Evolutionary conservation across 1,140 invertebrate species (phyloP), one percentile per base, ranked within the genome.

Genomic region (Dinoponera quadriceps): DNA sequence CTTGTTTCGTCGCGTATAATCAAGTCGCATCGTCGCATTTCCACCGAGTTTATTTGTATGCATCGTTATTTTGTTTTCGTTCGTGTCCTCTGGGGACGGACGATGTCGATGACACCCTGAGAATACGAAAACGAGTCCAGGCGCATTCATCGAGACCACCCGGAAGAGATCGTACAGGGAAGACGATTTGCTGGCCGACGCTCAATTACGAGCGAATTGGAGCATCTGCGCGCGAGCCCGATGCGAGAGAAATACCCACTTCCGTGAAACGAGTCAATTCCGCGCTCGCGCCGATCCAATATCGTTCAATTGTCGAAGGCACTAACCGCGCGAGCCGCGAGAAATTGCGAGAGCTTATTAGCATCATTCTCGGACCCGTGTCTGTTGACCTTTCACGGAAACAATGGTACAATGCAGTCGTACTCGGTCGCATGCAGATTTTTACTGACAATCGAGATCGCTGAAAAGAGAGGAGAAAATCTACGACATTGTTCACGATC

Each of bases 201-300:
- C 25, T 86, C 84, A 86, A 87, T 88, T 84, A 75, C 74, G 60
- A n/a, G 74, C 44, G 75, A 87, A 87, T 87, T 88, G 74, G 57
- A 72, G 55, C 85, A 54, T 83, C 80, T 57, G 69, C 48, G 69
- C 85, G 51, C 82, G 57, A 27, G 38, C 55, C 48, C 38, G 75
- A 9, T 18, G 59, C 49, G n/a, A 77, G 38, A 72, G 80, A 78
- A 87, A 82, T 84, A 72, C 48, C 54, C 82, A 74, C 74, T 88
- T 88, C 85, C 85, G 83, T 65, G 82, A 84, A 88, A 88, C 80
- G 86, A 84, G 75, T 72, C 86, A 88, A 88, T 88, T 88, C 55
- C 63, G 38, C 49, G 18, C 33, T 20, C 48, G 82, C 48, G 22
- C 22, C 82, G 75, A 71, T 69, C 85, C 74, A 87, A 87, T 88